phyloP scores from a whole-genome alignment of 2,888 invertebrate species.

The Limulus polyphemus region DNA sequence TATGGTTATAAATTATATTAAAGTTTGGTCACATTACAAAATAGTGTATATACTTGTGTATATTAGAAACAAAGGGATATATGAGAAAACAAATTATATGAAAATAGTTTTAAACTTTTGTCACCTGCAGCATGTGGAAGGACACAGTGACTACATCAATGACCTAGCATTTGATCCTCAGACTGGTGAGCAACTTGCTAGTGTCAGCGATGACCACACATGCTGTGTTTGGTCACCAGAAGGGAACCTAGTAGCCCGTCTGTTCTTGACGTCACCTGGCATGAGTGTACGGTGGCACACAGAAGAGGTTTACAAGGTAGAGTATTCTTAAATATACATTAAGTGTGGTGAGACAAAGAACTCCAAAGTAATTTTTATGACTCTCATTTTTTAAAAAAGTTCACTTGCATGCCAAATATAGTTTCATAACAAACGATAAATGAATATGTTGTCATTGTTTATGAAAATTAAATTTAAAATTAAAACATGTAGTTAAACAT shows the following conservation, averaged over 20 bases:
- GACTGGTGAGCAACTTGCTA: constrained; percentile 51
- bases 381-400: not conserved
- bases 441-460: not conserved
- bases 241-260: constrained; percentile 45
- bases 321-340: not conserved
- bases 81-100: no score
- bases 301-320: constrained; percentile 50
- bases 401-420: not conserved
- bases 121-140: not conserved
- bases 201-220: constrained; percentile 62
- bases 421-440: not conserved
- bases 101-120: no score
- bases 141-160: constrained; percentile 55
- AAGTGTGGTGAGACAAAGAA: no score
- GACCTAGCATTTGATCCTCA: constrained; percentile 54
- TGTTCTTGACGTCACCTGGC: constrained; percentile 51
- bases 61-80: no score
- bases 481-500: no score
- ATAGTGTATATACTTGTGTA: no score
- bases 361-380: no score
- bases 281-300: constrained; percentile 51
- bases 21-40: no score
- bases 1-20: no score
- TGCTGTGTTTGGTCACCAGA: constrained; percentile 52
- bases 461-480: no score